Evolutionary conservation across 30 jellyfish, hydroid and myxozoan genomes (phyloP), one percentile per base, ranked within the genome.

Genomic region (Haliclystus octoradiatus): DNA sequence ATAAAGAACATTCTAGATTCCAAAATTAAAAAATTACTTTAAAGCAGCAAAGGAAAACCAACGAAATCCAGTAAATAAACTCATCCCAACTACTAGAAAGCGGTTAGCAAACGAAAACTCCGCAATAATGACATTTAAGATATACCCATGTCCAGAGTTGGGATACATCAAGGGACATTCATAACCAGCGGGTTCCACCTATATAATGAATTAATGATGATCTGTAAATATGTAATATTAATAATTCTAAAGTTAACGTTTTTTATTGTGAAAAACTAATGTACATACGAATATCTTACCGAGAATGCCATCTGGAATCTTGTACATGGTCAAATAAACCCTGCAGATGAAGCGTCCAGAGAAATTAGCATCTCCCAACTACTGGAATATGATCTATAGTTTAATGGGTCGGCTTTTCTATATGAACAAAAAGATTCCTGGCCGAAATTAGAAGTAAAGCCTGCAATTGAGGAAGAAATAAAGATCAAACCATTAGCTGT

Each of bases 311-410:
- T 63, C 30, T 76, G 88, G 88, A 65, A 53, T 25, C 76, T 65
- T 34, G 72, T 65, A 35, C 52, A 73, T 46, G 73, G 78, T 24
- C 65, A 76, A 26, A 74, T 47, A 49, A 64, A 76, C 33, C 79
- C 79, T 47, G 88, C 88, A 46, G 88, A 76, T 52, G 15, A 29
- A 12, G 73, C 73, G 28, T 65, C 80, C 29, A 65, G 88, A 49
- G 88, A 80, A 3, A 27, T 33, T 27, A 76, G 65, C 22, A 70
- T 74, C 3, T 34, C 51, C n/a, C 63, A 74, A 34, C 62, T 74
- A 49, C 71, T 46, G 46, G n/a, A n/a, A n/a, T 50, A 47, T 30
- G 75, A 49, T 28, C 46, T 28, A 62, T 63, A 72, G 80, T 74
- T 47, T 49, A 74, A 50, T 74, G 85, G 79, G 52, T 65, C 85